These are phyloP conservation scores for Cyclina sinensis DNA, from an alignment of 1,140 invertebrate genomes.

Conservation along the genomic window DNA sequence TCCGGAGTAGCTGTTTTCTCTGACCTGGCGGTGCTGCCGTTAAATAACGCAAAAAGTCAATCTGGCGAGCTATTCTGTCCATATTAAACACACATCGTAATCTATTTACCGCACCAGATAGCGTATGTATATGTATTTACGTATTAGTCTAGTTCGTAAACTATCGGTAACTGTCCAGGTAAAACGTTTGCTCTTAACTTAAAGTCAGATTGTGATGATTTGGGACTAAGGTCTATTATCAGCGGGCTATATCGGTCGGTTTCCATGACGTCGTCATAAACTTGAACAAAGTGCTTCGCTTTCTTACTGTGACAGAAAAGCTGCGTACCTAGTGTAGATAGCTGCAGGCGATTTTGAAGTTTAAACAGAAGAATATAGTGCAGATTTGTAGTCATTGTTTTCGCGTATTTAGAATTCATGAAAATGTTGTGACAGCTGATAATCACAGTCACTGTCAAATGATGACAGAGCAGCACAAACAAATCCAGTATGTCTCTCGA, in stretches of 20 bases:
- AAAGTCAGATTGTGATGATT: neutral
- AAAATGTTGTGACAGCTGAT: neutral
- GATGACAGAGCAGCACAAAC: neutral
- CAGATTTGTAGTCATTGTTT: neutral
- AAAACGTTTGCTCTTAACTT: neutral
- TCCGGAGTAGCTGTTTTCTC: neutral
- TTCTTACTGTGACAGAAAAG: neutral
- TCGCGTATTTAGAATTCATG: neutral
- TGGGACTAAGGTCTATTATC: neutral
- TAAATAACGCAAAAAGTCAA: slow-evolving; percentile 1
- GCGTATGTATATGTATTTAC: too few species aligned
- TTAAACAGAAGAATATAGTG: neutral
- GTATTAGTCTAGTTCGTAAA: slow-evolving; percentile 7
- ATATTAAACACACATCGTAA: neutral
- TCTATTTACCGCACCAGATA: too few species aligned
- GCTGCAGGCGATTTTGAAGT: neutral
- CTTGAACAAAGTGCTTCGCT: neutral
- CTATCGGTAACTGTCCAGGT: neutral
- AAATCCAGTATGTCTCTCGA: neutral
- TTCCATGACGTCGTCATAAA: neutral
- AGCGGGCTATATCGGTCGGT: neutral
- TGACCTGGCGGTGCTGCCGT: neutral
- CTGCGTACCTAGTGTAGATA: neutral
- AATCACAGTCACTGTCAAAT: neutral
- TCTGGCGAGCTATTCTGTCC: neutral